Percentiles rank a stretch among this genome's conserved stretches.
phyloP scores from a whole-genome alignment of 2,113 vertebrate species.

The Perca fluviatilis region DNA sequence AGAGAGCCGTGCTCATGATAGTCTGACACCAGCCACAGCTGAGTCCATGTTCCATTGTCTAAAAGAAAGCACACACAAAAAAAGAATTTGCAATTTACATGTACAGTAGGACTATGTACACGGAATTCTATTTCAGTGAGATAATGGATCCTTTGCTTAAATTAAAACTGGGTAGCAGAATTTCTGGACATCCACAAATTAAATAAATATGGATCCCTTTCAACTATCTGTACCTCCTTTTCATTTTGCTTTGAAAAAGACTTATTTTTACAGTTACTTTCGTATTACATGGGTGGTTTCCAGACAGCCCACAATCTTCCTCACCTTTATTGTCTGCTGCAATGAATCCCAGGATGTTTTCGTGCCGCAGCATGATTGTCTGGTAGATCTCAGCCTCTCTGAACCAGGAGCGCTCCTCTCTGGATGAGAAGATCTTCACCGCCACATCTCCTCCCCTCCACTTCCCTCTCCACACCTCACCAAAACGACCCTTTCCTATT shows the following conservation, averaged over 20 bases:
- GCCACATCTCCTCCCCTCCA: slow-evolving; percentile 98
- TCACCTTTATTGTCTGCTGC: slow-evolving; percentile 98
- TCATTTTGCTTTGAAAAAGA: not conserved
- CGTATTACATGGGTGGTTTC: not conserved
- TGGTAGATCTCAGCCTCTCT: slow-evolving; percentile 98
- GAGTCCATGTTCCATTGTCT: slow-evolving; percentile 99
- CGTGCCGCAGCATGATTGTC: slow-evolving; percentile 97
- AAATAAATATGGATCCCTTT: not conserved
- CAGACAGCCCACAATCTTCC: rapidly evolving
- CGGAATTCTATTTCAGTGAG: not conserved
- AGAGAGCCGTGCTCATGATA: slow-evolving; percentile 97
- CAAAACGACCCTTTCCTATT: slow-evolving; percentile 97
- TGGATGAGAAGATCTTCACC: slow-evolving; percentile 98
- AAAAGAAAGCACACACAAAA: slow-evolving; percentile 32
- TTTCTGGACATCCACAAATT: not conserved
- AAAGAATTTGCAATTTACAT: not conserved
- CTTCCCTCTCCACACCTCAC: slow-evolving; percentile 97
- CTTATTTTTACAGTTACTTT: not conserved
- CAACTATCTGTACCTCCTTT: not conserved
- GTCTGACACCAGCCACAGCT: slow-evolving; percentile 97
- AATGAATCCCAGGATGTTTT: slow-evolving; percentile 98
- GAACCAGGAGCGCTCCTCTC: slow-evolving; percentile 99
- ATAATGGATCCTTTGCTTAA: not conserved
- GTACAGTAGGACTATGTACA: not conserved
- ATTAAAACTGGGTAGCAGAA: not conserved